A percentile compares a stretch with the other conserved stretches of the same genome.
Conservation (phyloP, 2,888 invertebrate genomes). For the Rhodophaea formosa region DNA sequence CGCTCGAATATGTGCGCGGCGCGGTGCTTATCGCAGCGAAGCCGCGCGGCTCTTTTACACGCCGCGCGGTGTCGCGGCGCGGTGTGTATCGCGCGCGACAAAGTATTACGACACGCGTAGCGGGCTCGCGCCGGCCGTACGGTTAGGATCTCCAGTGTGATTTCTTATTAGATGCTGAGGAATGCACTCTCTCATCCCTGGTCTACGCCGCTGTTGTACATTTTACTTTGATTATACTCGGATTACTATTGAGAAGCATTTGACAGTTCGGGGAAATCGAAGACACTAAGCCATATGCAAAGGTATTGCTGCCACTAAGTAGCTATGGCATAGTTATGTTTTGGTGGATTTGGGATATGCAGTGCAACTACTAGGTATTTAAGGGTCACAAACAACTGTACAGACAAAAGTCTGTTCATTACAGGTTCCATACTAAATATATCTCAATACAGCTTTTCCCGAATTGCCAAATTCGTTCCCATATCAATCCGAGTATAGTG, state of each 20-base stretch:
- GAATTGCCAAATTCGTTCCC: neutral
- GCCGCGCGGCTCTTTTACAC: conserved; percentile 21
- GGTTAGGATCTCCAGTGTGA: conserved; percentile 53
- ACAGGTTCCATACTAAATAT: neutral
- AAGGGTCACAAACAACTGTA: too few relatives aligned
- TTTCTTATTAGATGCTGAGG: conserved; percentile 39
- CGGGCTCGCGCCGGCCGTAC: conserved; percentile 16
- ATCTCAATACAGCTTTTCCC: neutral
- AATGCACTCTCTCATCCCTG: conserved; percentile 59
- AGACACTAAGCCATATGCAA: neutral
- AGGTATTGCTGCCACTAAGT: neutral
- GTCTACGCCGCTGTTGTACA: conserved; percentile 38
- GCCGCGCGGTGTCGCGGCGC: neutral
- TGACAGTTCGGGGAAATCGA: conserved; percentile 30
- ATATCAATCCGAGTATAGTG: conserved; percentile 34
- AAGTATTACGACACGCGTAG: conserved; percentile 20
- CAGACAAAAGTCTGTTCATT: too few relatives aligned
- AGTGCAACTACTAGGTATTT: neutral
- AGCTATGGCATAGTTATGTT: neutral
- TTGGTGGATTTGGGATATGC: neutral
- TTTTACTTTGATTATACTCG: conserved; percentile 32
- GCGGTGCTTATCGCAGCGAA: neutral
- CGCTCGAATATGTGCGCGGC: conserved; percentile 4
- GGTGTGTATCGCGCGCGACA: conserved; percentile 11
- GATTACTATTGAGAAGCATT: conserved; percentile 28